Conservation (phyloP, 1,140 invertebrate species). For the Lepidostoma basale region DNA sequence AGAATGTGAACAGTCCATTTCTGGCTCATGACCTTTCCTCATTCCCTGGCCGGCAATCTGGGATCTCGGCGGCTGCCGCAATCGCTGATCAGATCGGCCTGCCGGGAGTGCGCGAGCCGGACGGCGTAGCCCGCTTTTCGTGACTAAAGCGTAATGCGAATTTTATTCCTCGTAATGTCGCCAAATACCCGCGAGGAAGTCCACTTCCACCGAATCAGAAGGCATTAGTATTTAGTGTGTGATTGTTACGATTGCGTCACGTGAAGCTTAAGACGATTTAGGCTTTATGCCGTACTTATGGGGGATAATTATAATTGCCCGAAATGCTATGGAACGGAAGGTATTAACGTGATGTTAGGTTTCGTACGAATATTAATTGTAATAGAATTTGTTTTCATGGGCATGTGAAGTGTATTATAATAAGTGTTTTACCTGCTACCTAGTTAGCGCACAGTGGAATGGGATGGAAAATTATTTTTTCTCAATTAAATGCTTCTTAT, state of each 20-base stretch:
- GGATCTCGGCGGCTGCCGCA: not conserved
- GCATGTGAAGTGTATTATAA: no score
- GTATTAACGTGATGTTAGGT: conserved; percentile 17
- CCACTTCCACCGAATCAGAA: conserved; percentile 18
- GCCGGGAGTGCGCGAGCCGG: no score
- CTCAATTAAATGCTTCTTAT: no score
- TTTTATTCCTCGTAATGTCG: conserved; percentile 21
- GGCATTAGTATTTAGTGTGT: conserved; percentile 21
- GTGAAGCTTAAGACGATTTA: conserved; percentile 11
- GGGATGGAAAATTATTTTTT: no score
- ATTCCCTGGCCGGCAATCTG: conserved; percentile 31
- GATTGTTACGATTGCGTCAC: conserved; percentile 15
- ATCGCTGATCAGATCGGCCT: not conserved
- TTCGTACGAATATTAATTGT: conserved; percentile 1
- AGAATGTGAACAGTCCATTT: conserved; percentile 35
- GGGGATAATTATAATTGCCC: conserved; percentile 25
- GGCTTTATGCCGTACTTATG: conserved; percentile 8
- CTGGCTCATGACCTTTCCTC: conserved; percentile 29
- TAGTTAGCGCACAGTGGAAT: no score
- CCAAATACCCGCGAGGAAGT: conserved; percentile 11
- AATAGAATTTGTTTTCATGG: no score
- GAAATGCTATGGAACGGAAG: conserved; percentile 7
- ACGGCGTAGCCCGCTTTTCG: conserved; percentile 15
- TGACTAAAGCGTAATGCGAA: conserved; percentile 35
- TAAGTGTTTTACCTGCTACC: no score